Conservation (phyloP, 2,797 vertebrate genomes). For the Balearica regulorum region DNA sequence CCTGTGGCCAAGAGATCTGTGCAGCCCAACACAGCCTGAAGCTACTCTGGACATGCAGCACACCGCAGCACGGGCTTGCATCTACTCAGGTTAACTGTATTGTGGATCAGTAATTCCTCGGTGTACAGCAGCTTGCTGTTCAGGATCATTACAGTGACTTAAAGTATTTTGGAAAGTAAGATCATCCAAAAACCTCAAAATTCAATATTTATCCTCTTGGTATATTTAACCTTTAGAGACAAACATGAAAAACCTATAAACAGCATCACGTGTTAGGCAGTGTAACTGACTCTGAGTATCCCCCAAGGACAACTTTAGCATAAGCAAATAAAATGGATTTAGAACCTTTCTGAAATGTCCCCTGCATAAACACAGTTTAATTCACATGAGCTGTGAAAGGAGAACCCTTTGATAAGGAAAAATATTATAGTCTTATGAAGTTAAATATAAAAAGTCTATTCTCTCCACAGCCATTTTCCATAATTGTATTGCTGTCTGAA, state of each 20-base stretch:
- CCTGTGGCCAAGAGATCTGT: background rate
- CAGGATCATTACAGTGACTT: background rate
- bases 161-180: background rate
- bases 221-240: background rate
- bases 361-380: background rate
- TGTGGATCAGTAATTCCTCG: background rate
- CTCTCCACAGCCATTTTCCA: background rate
- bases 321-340: background rate
- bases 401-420: background rate
- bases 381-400: background rate
- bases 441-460: background rate
- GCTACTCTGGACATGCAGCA: accelerated
- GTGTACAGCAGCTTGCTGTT: background rate
- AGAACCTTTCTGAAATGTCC: background rate
- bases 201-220: background rate
- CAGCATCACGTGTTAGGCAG: background rate
- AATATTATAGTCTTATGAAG: background rate
- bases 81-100: background rate
- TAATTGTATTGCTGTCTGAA: background rate
- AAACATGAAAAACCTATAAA: background rate
- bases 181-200: background rate
- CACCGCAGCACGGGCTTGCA: background rate
- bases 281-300: background rate
- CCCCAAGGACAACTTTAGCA: background rate
- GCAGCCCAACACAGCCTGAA: background rate